Evolutionary conservation across 2,888 invertebrate species (phyloP).

Genomic region (Drosophila peninsularis): DNA sequence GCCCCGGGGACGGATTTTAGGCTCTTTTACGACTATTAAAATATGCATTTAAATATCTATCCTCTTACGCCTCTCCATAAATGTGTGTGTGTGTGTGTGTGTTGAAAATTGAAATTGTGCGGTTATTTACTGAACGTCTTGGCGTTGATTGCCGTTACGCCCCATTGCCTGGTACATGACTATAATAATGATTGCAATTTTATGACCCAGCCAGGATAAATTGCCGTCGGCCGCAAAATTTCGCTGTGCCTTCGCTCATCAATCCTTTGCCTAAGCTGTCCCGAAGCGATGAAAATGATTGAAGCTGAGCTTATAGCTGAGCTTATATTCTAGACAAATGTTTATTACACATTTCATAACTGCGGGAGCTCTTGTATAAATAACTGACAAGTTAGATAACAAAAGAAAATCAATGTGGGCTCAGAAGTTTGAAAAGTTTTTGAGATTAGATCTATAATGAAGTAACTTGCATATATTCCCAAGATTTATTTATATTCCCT

Average conservation of each 20-base stretch:
- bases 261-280: slow-evolving; percentile 34
- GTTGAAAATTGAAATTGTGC: slow-evolving; percentile 76
- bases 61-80: slow-evolving; percentile 13
- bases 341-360: neutral
- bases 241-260: slow-evolving; percentile 22
- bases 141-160: slow-evolving; percentile 79
- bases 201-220: slow-evolving; percentile 65
- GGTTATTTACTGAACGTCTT: slow-evolving; percentile 71
- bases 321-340: neutral
- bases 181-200: slow-evolving; percentile 77
- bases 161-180: slow-evolving; percentile 78
- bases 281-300: neutral
- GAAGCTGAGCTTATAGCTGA: neutral
- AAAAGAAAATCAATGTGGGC: neutral
- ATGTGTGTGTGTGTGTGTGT: slow-evolving; percentile 23
- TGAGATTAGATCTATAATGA: neutral
- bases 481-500: too few relatives aligned
- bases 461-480: too few relatives aligned
- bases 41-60: slow-evolving; percentile 75
- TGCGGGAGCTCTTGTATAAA: neutral
- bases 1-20: slow-evolving; percentile 55
- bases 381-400: too few relatives aligned
- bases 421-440: neutral
- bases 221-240: slow-evolving; percentile 34
- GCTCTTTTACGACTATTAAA: slow-evolving; percentile 75